phyloP scores from a whole-genome alignment of 2,797 vertebrate species.

The Sebastes itinus region DNA sequence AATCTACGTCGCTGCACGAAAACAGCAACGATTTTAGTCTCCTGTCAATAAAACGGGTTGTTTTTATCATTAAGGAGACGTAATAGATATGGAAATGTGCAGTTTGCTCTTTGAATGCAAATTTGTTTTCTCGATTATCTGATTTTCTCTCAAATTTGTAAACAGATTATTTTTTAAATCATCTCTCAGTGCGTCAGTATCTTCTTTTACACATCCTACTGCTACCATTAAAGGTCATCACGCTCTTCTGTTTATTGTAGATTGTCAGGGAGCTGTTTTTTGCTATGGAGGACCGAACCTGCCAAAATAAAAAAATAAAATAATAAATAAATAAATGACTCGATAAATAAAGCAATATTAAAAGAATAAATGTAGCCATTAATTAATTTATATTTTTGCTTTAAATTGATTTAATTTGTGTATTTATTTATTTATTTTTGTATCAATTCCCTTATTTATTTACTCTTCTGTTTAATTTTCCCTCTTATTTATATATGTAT shows the following conservation, averaged over 20 bases:
- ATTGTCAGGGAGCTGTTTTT: neutral
- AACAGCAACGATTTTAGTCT: neutral
- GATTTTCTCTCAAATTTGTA: neutral
- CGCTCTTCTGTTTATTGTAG: neutral
- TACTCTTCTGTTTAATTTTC: too few relatives aligned
- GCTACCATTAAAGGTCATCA: neutral
- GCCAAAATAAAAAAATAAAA: too few relatives aligned
- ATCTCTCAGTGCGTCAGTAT: neutral
- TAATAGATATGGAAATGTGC: slow-evolving; percentile 17
- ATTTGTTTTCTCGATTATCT: slow-evolving; percentile 18
- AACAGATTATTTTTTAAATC: neutral
- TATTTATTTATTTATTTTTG: too few relatives aligned
- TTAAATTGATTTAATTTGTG: too few relatives aligned
- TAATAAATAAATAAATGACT: too few relatives aligned
- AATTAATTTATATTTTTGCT: too few relatives aligned
- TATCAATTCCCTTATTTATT: too few relatives aligned
- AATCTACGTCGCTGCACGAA: neutral
- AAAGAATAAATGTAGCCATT: too few relatives aligned
- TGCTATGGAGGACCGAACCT: too few relatives aligned
- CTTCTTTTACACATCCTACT: neutral
- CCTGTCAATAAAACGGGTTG: neutral
- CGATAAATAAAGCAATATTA: too few relatives aligned
- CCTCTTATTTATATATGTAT: too few relatives aligned
- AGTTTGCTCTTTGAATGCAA: neutral
- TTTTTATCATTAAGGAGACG: slow-evolving; percentile 2